These are phyloP conservation scores for Fopius arisanus DNA, from an alignment of 1,140 invertebrate species.

Conservation along the genomic window DNA sequence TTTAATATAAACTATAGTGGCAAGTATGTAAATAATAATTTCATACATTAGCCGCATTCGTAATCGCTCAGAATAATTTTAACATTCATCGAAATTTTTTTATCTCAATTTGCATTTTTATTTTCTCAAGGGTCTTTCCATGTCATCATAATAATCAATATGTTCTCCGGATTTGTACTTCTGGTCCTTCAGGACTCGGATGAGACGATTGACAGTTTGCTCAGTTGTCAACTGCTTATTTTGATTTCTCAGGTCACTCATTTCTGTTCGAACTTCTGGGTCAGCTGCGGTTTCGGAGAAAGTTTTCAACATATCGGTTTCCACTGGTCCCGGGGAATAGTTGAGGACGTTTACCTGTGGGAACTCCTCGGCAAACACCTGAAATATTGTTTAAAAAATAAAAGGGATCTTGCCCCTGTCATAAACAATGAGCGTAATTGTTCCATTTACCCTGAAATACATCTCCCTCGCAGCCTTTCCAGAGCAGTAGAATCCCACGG, in stretches of 20 bases:
- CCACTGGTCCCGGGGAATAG: constrained; percentile 93
- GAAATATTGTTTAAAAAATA: no score
- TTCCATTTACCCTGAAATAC: constrained; percentile 76
- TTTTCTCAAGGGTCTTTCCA: constrained; percentile 17
- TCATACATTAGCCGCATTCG: no score
- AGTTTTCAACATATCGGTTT: constrained; percentile 87
- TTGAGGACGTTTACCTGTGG: constrained; percentile 80
- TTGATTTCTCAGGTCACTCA: constrained; percentile 67
- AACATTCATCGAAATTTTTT: no score
- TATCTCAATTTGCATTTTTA: no score
- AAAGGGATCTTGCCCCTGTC: no score
- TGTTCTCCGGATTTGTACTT: constrained; percentile 84
- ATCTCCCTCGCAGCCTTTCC: constrained; percentile 93
- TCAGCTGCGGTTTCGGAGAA: constrained; percentile 70
- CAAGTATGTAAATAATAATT: no score
- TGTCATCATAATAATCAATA: constrained; percentile 84
- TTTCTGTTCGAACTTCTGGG: constrained; percentile 69
- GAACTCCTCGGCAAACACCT: constrained; percentile 81
- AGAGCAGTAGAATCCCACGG: constrained; percentile 81
- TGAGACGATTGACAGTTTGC: constrained; percentile 79
- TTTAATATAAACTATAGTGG: no score
- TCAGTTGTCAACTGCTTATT: constrained; percentile 76
- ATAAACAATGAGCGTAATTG: neutral
- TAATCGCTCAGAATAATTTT: no score
- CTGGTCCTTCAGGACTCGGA: constrained; percentile 74